Percentiles rank a stretch among this genome's conserved stretches.
phyloP scores from a whole-genome alignment of 2,113 vertebrate genomes.

The Hyperopisus bebe region DNA sequence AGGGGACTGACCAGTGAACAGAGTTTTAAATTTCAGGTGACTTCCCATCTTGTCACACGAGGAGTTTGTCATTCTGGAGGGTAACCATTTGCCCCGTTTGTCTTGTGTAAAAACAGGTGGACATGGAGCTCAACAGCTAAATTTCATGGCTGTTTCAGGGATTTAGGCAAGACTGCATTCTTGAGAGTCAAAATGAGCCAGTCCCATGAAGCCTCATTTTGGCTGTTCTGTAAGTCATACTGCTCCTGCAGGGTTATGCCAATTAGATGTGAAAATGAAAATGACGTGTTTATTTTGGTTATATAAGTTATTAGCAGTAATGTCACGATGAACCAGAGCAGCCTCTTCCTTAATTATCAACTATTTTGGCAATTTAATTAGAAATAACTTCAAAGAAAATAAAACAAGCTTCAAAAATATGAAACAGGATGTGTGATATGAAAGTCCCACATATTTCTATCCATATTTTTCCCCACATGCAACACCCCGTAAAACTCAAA shows the following conservation, averaged over 20 bases:
- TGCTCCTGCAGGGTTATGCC: neutral
- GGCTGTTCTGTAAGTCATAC: neutral
- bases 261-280: conserved; percentile 14
- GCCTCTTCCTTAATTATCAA: conserved; percentile 50
- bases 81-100: neutral
- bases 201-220: neutral
- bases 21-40: neutral
- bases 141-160: neutral
- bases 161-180: neutral
- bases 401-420: conserved; percentile 42
- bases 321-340: conserved; percentile 29
- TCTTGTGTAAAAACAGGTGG: neutral
- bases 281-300: conserved; percentile 26
- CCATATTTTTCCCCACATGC: neutral
- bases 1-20: neutral
- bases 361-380: conserved; percentile 46
- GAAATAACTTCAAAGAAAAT: conserved; percentile 56
- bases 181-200: neutral
- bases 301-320: conserved; percentile 33
- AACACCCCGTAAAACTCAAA: neutral
- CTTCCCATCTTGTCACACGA: neutral
- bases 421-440: conserved; percentile 27
- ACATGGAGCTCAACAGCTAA: neutral
- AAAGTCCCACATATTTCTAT: neutral
- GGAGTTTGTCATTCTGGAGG: neutral